phyloP scores from a whole-genome alignment of 2,888 invertebrate genomes.

The Agrochola lychnidis region DNA sequence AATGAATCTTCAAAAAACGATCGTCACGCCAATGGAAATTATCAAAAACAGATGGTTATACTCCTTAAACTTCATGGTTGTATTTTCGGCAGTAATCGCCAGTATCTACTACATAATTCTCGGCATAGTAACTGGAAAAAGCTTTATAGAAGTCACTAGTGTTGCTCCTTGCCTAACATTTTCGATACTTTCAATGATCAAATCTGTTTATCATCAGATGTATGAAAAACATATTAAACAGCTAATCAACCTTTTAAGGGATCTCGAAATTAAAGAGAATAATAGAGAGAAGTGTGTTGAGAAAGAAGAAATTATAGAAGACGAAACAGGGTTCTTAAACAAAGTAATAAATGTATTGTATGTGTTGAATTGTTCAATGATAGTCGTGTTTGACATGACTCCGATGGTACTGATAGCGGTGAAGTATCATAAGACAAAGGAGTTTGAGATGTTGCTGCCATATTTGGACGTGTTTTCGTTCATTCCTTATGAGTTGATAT shows the following conservation, averaged over 20 bases:
- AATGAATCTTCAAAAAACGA: constrained; percentile 63
- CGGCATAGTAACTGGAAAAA: constrained; percentile 62
- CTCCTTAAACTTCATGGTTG: constrained; percentile 67
- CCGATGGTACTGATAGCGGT: constrained; percentile 71
- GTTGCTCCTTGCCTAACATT: constrained; percentile 70
- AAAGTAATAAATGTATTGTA: constrained; percentile 68
- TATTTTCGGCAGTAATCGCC: constrained; percentile 60
- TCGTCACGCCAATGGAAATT: constrained; percentile 46
- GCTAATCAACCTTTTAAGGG: constrained; percentile 60
- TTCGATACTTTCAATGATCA: constrained; percentile 65
- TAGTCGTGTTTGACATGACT: constrained; percentile 69
- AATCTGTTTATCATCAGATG: constrained; percentile 62
- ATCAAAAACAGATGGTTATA: constrained; percentile 67
- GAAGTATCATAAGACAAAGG: constrained; percentile 69
- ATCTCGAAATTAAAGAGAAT: constrained; percentile 64
- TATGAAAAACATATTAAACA: constrained; percentile 62
- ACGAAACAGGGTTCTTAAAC: constrained; percentile 67
- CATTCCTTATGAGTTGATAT: constrained; percentile 69
- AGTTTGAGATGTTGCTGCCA: constrained; percentile 71
- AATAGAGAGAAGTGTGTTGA: constrained; percentile 43
- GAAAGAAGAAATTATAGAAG: constrained; percentile 58
- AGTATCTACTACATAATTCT: constrained; percentile 63
- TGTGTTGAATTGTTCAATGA: constrained; percentile 68
- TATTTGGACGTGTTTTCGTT: constrained; percentile 74
- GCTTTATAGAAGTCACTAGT: constrained; percentile 70